Conservation (phyloP, 2,888 invertebrate species). For the Athrips mouffetella region DNA sequence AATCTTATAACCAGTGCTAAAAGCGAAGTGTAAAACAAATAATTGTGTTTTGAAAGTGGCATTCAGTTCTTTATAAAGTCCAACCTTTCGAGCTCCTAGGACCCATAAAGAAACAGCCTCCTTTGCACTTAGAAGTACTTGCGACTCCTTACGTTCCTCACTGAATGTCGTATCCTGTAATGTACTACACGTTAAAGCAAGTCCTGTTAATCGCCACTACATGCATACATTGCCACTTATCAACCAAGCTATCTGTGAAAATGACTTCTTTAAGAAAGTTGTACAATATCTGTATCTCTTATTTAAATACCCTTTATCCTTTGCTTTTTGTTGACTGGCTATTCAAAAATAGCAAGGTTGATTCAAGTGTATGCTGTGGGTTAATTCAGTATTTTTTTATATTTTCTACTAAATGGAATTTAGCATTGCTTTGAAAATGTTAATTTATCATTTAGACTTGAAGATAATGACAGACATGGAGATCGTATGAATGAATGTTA, state of each 20-base stretch:
- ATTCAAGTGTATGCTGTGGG: constrained; percentile 15
- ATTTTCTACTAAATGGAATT: background rate
- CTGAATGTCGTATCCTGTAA: constrained; percentile 85
- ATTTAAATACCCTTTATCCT: background rate
- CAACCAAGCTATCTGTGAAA: too few species aligned
- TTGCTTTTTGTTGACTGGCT: too few species aligned
- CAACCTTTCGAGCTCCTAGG: constrained; percentile 95
- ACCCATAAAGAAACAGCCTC: constrained; percentile 96
- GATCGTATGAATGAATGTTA: constrained; percentile 13
- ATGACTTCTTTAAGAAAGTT: too few species aligned
- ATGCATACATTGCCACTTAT: constrained; percentile 59
- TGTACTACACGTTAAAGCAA: constrained; percentile 76
- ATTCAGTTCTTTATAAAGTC: constrained; percentile 57
- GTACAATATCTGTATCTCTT: too few species aligned
- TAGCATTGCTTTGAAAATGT: constrained; percentile 24
- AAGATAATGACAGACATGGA: constrained; percentile 9
- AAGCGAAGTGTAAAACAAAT: constrained; percentile 42
- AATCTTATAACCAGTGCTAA: constrained; percentile 30
- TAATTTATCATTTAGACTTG: constrained; percentile 20
- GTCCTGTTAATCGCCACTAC: constrained; percentile 70
- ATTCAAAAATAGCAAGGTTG: too few species aligned
- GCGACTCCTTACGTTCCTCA: constrained; percentile 82
- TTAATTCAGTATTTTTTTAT: constrained; percentile 14
- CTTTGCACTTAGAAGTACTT: constrained; percentile 93
- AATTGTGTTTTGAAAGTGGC: constrained; percentile 45